Base-by-base conservation (phyloP, 1,140 invertebrate genomes). In the Pogonomyrmex californicus region DNA sequence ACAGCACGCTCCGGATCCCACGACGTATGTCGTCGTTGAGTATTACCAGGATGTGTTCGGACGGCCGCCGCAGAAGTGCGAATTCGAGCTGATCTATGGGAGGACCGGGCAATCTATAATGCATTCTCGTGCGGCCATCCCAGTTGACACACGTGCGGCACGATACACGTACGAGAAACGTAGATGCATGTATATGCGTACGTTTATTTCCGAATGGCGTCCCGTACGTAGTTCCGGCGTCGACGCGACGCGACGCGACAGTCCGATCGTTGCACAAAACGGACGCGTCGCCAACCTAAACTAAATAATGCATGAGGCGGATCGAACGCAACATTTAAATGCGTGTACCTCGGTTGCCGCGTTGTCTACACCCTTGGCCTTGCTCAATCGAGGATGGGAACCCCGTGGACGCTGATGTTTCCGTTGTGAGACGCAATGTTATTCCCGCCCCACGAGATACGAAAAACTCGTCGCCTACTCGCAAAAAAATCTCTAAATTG, bases 291-390 rank as follows among this genome's bases (percentile, higher is more conserved):
- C 83, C 91, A 76, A 54, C 63, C 86, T 88, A 90, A 91, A 89
- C 92, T 93, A 93, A 93, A 93, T 93, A 93, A 93, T 93, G 93
- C 92, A 93, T 93, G 91, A 93, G 92, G 38, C 56, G 87, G 91
- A 91, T 92, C 91, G 92, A 91, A 92, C 90, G 91, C 88, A 87
- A 92, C 92, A 92, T 93, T 93, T 93, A 93, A 93, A 93, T 93
- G 83, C 91, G 91, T 91, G 90, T 92, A 91, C 73, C 23, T 62
- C 75, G 88, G 65, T 77, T 68, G 63, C 65, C 70, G 88, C 63
- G 85, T 36, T 68, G 58, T 77, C 70, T 79, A 77, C 87, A 89
- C 85, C 87, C 92, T 92, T 91, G 89, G 90, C 92, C 91, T 92
- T 90, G 91, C 81, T 49, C 76, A 82, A 82, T 56, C 60, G 68